A percentile compares a stretch with the other conserved stretches of the same genome.
Evolutionary conservation across 2,797 vertebrate genomes (phyloP).

Genomic region (Morus bassanus): DNA sequence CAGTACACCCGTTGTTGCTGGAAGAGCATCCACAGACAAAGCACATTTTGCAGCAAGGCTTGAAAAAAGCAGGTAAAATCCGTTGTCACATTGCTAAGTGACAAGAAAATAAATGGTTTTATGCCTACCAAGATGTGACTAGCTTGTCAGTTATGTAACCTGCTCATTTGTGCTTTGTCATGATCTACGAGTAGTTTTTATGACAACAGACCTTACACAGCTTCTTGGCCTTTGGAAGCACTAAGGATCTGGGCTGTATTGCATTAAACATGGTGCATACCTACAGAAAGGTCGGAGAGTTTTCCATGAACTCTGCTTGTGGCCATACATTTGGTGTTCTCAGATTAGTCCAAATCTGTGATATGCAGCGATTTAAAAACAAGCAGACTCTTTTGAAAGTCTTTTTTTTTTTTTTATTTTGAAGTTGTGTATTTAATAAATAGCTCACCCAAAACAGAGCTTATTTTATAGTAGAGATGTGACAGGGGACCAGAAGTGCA

Average conservation of each 20-base stretch:
- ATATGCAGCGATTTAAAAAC: background rate
- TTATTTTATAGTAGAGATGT: background rate
- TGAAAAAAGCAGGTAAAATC: background rate
- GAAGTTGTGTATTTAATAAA: background rate
- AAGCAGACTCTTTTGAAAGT: background rate
- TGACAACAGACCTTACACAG: background rate
- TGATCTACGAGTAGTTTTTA: background rate
- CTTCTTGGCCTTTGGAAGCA: background rate
- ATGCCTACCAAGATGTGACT: background rate
- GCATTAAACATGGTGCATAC: background rate
- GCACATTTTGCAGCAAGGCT: background rate
- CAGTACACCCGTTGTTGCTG: background rate
- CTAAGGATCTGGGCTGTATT: background rate
- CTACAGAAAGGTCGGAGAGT: background rate
- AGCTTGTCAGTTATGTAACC: background rate
- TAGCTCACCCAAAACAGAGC: background rate
- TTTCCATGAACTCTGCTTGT: background rate
- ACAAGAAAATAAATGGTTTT: slow-evolving; percentile 42
- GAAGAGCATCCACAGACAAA: background rate
- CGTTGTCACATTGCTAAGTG: background rate
- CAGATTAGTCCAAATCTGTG: background rate
- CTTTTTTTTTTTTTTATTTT: background rate
- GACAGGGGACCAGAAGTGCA: background rate
- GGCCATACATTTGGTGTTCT: background rate
- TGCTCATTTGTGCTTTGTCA: background rate